A percentile compares a stretch with the other conserved stretches of the same genome.
phyloP scores from a whole-genome alignment of 2,888 invertebrate species.

The Agrotis clavis region DNA sequence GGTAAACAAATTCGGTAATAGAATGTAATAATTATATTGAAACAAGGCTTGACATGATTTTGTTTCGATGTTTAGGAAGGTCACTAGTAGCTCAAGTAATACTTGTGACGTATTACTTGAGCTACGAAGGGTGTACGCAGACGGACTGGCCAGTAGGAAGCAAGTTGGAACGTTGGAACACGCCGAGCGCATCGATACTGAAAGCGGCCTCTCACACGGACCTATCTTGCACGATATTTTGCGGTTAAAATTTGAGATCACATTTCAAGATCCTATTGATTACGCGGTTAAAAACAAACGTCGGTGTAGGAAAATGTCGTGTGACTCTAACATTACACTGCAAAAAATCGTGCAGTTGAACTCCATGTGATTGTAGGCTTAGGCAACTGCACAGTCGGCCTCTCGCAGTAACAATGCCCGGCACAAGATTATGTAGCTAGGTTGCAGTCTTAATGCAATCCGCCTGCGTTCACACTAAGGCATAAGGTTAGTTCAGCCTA shows the following conservation, averaged over 20 bases:
- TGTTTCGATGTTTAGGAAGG: conserved; percentile 61
- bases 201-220: no score
- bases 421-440: neutral
- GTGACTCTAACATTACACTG: no score
- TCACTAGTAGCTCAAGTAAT: conserved; percentile 45
- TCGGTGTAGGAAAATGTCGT: no score
- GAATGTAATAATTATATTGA: conserved; percentile 64
- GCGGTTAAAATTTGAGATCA: no score
- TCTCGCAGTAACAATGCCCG: conserved; percentile 4
- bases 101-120: conserved; percentile 38
- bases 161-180: neutral
- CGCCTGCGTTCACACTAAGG: conserved; percentile 46
- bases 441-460: conserved; percentile 23
- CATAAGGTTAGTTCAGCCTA: conserved; percentile 68
- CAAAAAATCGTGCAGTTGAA: no score
- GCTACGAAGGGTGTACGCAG: conserved; percentile 34
- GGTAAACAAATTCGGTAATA: conserved; percentile 58
- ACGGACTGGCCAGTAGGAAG: conserved; percentile 9
- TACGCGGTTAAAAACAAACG: no score
- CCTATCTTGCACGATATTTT: no score
- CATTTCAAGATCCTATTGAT: no score
- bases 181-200: neutral
- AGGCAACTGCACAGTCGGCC: conserved; percentile 5
- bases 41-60: conserved; percentile 67
- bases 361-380: no score